These are phyloP conservation scores for Littorina saxatilis DNA, from an alignment of 1,140 invertebrate species.

Conservation along the genomic window DNA sequence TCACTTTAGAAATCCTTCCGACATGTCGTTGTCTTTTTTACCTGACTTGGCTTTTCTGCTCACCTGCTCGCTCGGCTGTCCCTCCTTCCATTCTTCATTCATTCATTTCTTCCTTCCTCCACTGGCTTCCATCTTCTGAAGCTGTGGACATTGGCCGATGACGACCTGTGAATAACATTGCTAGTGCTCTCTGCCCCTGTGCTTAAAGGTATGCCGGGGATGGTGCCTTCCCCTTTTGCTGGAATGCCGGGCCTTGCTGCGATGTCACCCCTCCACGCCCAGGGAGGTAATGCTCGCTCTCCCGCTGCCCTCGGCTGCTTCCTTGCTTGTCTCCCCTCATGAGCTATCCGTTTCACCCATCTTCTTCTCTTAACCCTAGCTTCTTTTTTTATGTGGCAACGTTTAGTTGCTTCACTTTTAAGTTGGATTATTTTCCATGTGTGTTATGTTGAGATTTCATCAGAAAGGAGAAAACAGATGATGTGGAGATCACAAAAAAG, in stretches of 20 bases:
- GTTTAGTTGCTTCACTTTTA: background rate
- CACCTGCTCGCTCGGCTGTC: background rate
- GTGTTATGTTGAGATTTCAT: background rate
- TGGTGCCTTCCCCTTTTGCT: slow-evolving; percentile 87
- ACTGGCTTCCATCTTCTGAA: no score
- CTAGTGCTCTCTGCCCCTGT: slow-evolving; percentile 16
- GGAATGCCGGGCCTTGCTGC: slow-evolving; percentile 84
- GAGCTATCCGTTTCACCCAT: slow-evolving; percentile 3
- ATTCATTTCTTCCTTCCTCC: no score
- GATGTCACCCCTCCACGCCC: slow-evolving; percentile 80
- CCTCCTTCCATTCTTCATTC: slow-evolving; percentile 9
- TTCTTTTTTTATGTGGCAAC: background rate
- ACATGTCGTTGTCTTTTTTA: background rate
- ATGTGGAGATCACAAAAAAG: background rate
- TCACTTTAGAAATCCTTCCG: no score
- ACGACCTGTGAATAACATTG: background rate
- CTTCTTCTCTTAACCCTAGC: background rate
- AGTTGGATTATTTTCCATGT: background rate
- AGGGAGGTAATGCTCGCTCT: slow-evolving; percentile 32
- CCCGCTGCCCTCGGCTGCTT: background rate
- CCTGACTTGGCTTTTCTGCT: background rate
- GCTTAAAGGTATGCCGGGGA: slow-evolving; percentile 84
- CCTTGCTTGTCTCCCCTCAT: slow-evolving; percentile 9
- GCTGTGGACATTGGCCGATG: no score
- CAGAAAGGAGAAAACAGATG: background rate